Conservation (phyloP, 2,888 invertebrate genomes). For the Catocala fraxini region DNA sequence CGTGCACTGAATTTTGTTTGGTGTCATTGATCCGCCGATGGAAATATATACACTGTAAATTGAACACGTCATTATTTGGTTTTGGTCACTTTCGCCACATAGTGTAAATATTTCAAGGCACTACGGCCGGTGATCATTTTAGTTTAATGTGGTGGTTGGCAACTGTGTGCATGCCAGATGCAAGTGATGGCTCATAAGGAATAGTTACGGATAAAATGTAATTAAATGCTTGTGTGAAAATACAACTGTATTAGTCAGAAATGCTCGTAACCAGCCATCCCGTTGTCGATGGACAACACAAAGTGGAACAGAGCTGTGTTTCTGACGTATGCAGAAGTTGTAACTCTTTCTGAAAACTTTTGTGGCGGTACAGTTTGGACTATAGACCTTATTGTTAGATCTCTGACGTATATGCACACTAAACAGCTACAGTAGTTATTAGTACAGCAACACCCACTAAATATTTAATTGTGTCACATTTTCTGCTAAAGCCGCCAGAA, state of each 20-base stretch:
- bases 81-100: slow-evolving; percentile 27
- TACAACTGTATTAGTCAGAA: slow-evolving; percentile 37
- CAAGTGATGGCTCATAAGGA: slow-evolving; percentile 41
- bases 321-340: slow-evolving; percentile 32
- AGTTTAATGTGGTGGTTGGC: slow-evolving; percentile 46
- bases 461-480: no score
- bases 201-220: slow-evolving; percentile 46
- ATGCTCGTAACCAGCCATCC: slow-evolving; percentile 32
- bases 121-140: slow-evolving; percentile 37
- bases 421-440: no score
- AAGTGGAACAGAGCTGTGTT: slow-evolving; percentile 28
- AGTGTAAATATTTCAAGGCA: slow-evolving; percentile 42
- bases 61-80: slow-evolving; percentile 24
- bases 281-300: slow-evolving; percentile 30
- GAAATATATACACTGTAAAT: slow-evolving; percentile 40
- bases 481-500: no score
- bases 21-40: not conserved
- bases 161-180: slow-evolving; percentile 30
- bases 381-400: slow-evolving; percentile 31
- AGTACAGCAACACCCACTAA: no score
- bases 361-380: slow-evolving; percentile 38
- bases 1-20: no score
- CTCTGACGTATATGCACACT: no score
- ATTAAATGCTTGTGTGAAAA: slow-evolving; percentile 40
- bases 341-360: slow-evolving; percentile 40